Percentiles rank a stretch among this genome's conserved stretches.
Conservation (phyloP, 2,797 vertebrate species). For the Pantherophis alleghaniensis region DNA sequence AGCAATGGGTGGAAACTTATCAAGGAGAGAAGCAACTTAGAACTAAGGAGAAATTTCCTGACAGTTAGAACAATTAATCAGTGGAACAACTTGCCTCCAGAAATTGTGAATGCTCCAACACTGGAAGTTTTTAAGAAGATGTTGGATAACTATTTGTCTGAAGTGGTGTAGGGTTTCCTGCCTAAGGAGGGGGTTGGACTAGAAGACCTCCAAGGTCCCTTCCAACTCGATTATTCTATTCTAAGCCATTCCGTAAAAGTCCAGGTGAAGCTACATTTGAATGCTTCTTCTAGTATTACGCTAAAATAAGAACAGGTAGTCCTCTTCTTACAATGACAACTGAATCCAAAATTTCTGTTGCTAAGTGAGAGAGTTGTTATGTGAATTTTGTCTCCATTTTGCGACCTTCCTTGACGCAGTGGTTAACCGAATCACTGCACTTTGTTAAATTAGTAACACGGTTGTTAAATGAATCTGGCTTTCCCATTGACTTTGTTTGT, state of each 20-base stretch:
- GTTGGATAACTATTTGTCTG: too few relatives aligned
- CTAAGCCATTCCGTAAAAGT: background rate
- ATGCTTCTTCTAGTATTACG: background rate
- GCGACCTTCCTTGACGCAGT: background rate
- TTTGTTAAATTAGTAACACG: background rate
- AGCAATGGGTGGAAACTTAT: too few relatives aligned
- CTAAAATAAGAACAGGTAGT: background rate
- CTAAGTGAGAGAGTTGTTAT: background rate
- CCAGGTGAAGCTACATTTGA: background rate
- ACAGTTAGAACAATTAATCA: too few relatives aligned
- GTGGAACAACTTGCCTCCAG: too few relatives aligned
- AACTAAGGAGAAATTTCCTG: too few relatives aligned
- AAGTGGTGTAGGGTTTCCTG: too few relatives aligned
- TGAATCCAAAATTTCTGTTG: background rate
- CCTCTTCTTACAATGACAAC: background rate
- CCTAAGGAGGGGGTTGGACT: too few relatives aligned
- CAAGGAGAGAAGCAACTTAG: too few relatives aligned
- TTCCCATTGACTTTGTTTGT: background rate
- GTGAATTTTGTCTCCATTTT: background rate
- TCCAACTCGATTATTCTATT: too few relatives aligned
- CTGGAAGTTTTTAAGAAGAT: too few relatives aligned
- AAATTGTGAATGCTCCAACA: too few relatives aligned
- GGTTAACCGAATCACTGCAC: background rate
- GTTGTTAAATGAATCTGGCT: background rate
- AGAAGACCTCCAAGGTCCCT: too few relatives aligned